phyloP scores from a whole-genome alignment of 2,113 vertebrate genomes.

The Thamnaconus septentrionalis region DNA sequence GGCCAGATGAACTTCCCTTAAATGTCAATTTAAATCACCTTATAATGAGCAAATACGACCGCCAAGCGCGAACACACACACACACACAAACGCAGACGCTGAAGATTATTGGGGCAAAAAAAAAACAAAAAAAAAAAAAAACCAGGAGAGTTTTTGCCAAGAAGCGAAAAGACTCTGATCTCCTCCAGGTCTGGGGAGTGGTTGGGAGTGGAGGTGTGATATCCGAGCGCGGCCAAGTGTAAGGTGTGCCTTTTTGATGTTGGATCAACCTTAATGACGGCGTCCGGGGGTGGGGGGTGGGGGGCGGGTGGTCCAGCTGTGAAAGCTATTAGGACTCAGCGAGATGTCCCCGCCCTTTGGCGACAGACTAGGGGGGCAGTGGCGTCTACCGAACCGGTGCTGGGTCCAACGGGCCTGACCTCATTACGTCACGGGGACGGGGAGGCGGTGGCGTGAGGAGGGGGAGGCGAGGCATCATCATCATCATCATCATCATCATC shows the following conservation, averaged over 20 bases:
- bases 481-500: too few species aligned
- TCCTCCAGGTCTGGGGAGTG: slow-evolving; percentile 1
- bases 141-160: too few species aligned
- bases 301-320: slow-evolving; percentile 55
- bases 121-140: too few species aligned
- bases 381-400: slow-evolving; percentile 21
- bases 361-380: slow-evolving; percentile 16
- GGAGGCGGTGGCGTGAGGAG: slow-evolving; percentile 6
- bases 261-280: slow-evolving; percentile 63
- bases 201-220: neutral
- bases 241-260: slow-evolving; percentile 71
- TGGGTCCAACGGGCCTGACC: slow-evolving; percentile 31
- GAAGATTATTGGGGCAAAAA: too few species aligned
- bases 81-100: too few species aligned
- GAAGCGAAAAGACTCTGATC: slow-evolving; percentile 32
- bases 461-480: slow-evolving; percentile 39
- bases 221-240: slow-evolving; percentile 28
- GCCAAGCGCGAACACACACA: too few species aligned
- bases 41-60: too few species aligned
- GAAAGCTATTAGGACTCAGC: slow-evolving; percentile 61
- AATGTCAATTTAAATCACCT: too few species aligned
- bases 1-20: too few species aligned
- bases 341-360: slow-evolving; percentile 61
- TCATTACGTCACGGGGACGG: neutral
- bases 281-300: slow-evolving; percentile 46